Base-by-base conservation (phyloP, 2,888 invertebrate species). In the Pogonocherus hispidulus region DNA sequence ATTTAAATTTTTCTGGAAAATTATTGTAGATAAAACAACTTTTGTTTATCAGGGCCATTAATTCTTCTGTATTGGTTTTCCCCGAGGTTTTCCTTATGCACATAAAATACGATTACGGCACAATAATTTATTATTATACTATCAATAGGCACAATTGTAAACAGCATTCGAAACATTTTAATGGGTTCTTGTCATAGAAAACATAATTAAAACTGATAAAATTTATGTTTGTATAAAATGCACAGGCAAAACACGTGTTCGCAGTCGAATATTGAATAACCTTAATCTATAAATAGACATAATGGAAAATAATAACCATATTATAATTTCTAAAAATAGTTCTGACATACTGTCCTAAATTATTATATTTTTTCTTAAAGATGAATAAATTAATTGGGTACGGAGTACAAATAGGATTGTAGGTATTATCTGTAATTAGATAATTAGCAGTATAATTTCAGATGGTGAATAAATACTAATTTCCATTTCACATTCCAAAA, bases 241-340 rank as follows among this genome's bases (percentile, higher is more conserved):
- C 56, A 56, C 44, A 20, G 19, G 56, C 44, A 8, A 14, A 56
- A 56, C 56, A 56, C 56, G 56, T 56, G 56, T 56, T 56, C 23
- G 4, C 23, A 41, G 20, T 27, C 22, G 22, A 23, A 37, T 55
- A 55, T 37, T 55, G n/a, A 55, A 55, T 37, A 55, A 55, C 11
- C 35, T n/a, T 56, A 56, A 4, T 23, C 59, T 59, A 59, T 46
- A 59, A 59, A 59, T 59, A 59, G 59, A 9, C 37, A 47, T 19
- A 59, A 59, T 46, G 46, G 46, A 32, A 59, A 46, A 59, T 47
- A 59, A 59, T 47, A 16, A 46, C 46, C 20, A 32, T 47, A 27
- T 14, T 47, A 41, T 56, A 19, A 47, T 27, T 8, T 46, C 47
- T 59, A 59, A 46, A 59, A 59, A 59, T 59, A 59, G 32, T 16